Percentiles rank a stretch among this genome's conserved stretches.
Evolutionary conservation across 1,140 invertebrate genomes (phyloP).

Genomic region (Pectinophora gossypiella): DNA sequence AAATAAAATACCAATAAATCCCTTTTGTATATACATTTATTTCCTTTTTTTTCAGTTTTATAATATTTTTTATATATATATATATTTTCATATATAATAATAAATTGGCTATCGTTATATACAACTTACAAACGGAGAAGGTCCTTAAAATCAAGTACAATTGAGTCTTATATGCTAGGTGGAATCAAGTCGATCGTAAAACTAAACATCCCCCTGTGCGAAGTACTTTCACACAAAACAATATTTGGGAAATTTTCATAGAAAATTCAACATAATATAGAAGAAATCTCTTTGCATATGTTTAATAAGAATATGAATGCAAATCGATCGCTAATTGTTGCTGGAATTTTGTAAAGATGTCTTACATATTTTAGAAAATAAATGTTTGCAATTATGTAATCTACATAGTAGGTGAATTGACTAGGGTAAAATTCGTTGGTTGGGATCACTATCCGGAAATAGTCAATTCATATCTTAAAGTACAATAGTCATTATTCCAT

Average conservation of each 20-base stretch:
- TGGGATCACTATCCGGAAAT: background rate
- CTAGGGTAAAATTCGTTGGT: background rate
- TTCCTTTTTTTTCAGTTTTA: constrained; percentile 47
- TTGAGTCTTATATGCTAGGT: constrained; percentile 62
- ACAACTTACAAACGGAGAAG: constrained; percentile 56
- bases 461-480: background rate
- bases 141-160: constrained; percentile 53
- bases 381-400: too few relatives aligned
- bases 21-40: constrained; percentile 54
- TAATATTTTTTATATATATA: constrained; percentile 41
- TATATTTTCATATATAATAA: constrained; percentile 57
- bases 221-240: background rate
- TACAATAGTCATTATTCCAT: background rate
- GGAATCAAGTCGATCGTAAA: constrained; percentile 49
- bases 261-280: background rate
- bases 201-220: background rate
- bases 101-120: constrained; percentile 64
- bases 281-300: background rate
- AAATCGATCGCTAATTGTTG: background rate
- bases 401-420: background rate
- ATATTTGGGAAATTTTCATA: background rate
- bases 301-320: constrained; percentile 5
- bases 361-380: background rate
- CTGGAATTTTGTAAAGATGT: background rate
- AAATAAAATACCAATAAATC: constrained; percentile 22